phyloP scores from a whole-genome alignment of 2,797 vertebrate genomes.

The Artibeus jamaicensis region DNA sequence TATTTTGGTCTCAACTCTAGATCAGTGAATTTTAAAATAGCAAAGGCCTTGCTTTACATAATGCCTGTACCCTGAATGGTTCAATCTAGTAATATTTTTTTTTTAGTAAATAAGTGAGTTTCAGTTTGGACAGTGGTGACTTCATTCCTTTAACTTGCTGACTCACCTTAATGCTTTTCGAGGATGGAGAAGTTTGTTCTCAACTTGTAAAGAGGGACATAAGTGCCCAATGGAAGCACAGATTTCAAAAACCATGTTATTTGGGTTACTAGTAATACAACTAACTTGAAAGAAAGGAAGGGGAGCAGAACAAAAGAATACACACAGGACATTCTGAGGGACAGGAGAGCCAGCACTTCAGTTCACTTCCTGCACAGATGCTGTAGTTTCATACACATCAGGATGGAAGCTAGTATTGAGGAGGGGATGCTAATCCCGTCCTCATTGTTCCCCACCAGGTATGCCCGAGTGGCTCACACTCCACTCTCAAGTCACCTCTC shows the following conservation, averaged over 20 bases:
- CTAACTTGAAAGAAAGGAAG: background rate
- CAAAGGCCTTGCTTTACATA: background rate
- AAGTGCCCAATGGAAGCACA: background rate
- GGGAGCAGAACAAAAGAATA: background rate
- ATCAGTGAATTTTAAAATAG: background rate
- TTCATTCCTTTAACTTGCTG: background rate
- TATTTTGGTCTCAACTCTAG: background rate
- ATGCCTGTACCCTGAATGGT: background rate
- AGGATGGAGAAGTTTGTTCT: background rate
- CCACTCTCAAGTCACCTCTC: background rate
- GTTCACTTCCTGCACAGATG: background rate
- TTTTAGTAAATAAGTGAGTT: background rate
- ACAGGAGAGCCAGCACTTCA: background rate
- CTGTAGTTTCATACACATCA: background rate
- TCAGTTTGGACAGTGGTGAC: background rate
- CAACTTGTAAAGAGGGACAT: background rate
- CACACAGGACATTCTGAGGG: background rate
- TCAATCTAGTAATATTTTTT: background rate
- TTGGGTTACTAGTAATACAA: background rate
- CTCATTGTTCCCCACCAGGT: background rate
- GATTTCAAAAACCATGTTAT: background rate
- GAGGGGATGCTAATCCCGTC: background rate
- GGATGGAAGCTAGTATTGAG: background rate
- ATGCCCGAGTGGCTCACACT: background rate
- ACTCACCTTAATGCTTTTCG: background rate